Evolutionary conservation across 2,888 invertebrate species (phyloP).

Genomic region (Cheilosia pagana): DNA sequence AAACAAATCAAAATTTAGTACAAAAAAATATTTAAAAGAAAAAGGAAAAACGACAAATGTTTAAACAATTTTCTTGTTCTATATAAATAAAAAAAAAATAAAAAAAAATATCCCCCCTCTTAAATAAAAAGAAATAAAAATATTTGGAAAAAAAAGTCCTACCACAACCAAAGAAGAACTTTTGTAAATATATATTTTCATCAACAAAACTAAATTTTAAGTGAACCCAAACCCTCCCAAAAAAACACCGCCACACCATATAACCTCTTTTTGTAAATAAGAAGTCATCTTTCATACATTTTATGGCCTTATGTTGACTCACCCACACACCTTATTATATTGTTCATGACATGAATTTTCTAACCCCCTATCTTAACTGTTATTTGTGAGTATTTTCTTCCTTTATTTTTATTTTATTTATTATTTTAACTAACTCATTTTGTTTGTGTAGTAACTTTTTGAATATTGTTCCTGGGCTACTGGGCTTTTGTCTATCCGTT

Average conservation of each 20-base stretch:
- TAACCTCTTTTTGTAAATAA: conserved; percentile 64
- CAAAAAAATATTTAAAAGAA: conserved; percentile 57
- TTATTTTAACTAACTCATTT: conserved; percentile 17
- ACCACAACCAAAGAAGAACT: conserved; percentile 74
- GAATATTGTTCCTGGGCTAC: background rate
- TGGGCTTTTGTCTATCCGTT: conserved; percentile 36
- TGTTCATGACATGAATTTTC: conserved; percentile 49
- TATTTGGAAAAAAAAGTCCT: conserved; percentile 40
- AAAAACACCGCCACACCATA: conserved; percentile 2
- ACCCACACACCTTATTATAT: conserved; percentile 23
- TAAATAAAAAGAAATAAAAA: conserved; percentile 4
- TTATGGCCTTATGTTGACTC: conserved; percentile 36
- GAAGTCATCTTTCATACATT: conserved; percentile 29
- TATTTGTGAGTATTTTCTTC: conserved; percentile 69
- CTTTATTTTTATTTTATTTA: conserved; percentile 19
- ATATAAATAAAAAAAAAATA: conserved; percentile 29
- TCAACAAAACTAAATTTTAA: conserved; percentile 47
- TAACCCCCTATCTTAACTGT: conserved; percentile 52
- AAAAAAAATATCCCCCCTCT: conserved; percentile 13
- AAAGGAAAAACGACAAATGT: conserved; percentile 70
- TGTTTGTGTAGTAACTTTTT: conserved; percentile 7
- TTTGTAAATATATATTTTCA: conserved; percentile 74
- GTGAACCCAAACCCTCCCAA: conserved; percentile 1
- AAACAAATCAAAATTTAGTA: conserved; percentile 68
- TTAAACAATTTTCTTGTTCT: conserved; percentile 71